Evolutionary conservation across 2,888 invertebrate genomes (phyloP).

Genomic region (Leucoma salicis): DNA sequence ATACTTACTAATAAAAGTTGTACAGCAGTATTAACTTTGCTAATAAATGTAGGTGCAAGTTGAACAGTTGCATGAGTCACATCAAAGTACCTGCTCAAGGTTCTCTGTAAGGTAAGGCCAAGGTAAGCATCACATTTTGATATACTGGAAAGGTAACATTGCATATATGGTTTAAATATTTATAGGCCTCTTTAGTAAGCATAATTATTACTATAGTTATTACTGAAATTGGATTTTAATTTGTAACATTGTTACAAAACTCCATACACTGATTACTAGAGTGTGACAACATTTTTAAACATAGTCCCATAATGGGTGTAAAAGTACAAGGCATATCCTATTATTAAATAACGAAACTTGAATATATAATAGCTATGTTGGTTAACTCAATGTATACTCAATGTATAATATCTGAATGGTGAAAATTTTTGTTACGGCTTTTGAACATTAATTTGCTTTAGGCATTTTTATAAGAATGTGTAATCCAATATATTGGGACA

Average conservation of each 20-base stretch:
- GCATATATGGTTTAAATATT: not conserved
- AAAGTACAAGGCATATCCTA: not conserved
- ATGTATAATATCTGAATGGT: not conserved
- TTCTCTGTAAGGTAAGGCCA: slow-evolving; percentile 84
- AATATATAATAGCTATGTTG: not conserved
- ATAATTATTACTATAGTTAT: no score
- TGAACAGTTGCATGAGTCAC: slow-evolving; percentile 96
- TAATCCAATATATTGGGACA: not conserved
- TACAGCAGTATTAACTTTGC: slow-evolving; percentile 96
- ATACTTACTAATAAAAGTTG: slow-evolving; percentile 87
- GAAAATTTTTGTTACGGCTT: not conserved
- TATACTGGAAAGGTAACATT: not conserved
- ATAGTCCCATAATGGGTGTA: not conserved
- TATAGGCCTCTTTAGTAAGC: not conserved
- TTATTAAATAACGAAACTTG: not conserved
- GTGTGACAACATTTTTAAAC: not conserved
- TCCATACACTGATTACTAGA: not conserved
- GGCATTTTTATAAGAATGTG: not conserved
- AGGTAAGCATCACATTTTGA: slow-evolving; percentile 10
- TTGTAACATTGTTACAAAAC: not conserved
- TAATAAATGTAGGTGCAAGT: slow-evolving; percentile 94
- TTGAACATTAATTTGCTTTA: not conserved
- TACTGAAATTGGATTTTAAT: not conserved
- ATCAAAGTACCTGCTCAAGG: slow-evolving; percentile 93
- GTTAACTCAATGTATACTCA: not conserved